phyloP scores from a whole-genome alignment of 2,113 vertebrate genomes.

The Rhinopomastus cyanomelas region DNA sequence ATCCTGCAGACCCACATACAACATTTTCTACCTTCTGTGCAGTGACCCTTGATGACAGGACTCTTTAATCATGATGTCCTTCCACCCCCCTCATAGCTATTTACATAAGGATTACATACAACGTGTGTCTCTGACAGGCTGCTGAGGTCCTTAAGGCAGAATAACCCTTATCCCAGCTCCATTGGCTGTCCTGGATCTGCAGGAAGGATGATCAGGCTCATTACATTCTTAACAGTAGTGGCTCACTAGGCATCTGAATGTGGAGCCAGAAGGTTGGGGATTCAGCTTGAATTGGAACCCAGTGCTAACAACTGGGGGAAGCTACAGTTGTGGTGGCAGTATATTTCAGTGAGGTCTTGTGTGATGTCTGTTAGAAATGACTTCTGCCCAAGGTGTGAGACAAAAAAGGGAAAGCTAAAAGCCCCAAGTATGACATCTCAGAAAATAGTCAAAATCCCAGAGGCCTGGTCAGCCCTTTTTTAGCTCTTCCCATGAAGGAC shows the following conservation, averaged over 20 bases:
- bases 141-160: not conserved
- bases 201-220: conserved; percentile 8
- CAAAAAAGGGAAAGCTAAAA: not conserved
- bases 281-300: not conserved
- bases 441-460: not conserved
- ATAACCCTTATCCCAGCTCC: not conserved
- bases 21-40: not conserved
- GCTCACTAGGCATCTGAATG: not conserved
- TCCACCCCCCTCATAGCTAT: not conserved
- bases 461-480: not conserved
- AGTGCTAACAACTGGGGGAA: not conserved
- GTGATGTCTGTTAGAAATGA: not conserved
- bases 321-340: not conserved
- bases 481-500: not conserved
- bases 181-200: not conserved
- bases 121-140: not conserved
- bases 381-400: not conserved
- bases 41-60: not conserved
- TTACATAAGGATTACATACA: not conserved
- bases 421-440: not conserved
- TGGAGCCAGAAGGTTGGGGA: not conserved
- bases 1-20: not conserved
- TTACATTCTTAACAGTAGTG: not conserved
- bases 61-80: not conserved
- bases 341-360: not conserved